Conservation (phyloP, 1,140 invertebrate species). For the Anagrus nilaparvatae region DNA sequence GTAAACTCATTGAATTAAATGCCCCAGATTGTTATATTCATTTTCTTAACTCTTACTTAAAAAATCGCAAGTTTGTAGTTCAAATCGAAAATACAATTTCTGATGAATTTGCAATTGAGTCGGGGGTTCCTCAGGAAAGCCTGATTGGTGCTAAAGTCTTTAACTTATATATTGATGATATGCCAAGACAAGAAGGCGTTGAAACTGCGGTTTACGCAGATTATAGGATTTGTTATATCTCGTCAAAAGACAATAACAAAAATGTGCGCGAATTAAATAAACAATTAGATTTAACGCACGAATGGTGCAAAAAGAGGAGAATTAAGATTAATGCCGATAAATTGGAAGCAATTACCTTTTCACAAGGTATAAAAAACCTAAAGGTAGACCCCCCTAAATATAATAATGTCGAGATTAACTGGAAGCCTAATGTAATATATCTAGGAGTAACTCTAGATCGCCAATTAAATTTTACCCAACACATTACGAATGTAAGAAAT, state of each 20-base stretch:
- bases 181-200: conserved; percentile 1
- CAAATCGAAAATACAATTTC: not conserved
- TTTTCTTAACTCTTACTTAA: not conserved
- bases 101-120: not conserved
- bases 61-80: not conserved
- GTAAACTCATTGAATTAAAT: not conserved
- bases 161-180: conserved; percentile 13
- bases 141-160: conserved; percentile 11
- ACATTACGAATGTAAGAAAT: not conserved
- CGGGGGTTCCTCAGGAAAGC: conserved; percentile 12
- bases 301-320: not conserved
- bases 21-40: not conserved
- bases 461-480: not conserved
- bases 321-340: not conserved
- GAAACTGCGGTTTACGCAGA: conserved; percentile 14
- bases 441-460: not conserved
- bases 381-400: not conserved
- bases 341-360: conserved; percentile 1
- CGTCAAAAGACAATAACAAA: not conserved
- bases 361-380: not conserved
- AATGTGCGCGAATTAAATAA: not conserved
- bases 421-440: not conserved
- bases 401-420: not conserved
- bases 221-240: conserved; percentile 3
- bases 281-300: not conserved